Base-by-base conservation (phyloP, 2,113 vertebrate genomes). In the Podarcis cretensis region DNA sequence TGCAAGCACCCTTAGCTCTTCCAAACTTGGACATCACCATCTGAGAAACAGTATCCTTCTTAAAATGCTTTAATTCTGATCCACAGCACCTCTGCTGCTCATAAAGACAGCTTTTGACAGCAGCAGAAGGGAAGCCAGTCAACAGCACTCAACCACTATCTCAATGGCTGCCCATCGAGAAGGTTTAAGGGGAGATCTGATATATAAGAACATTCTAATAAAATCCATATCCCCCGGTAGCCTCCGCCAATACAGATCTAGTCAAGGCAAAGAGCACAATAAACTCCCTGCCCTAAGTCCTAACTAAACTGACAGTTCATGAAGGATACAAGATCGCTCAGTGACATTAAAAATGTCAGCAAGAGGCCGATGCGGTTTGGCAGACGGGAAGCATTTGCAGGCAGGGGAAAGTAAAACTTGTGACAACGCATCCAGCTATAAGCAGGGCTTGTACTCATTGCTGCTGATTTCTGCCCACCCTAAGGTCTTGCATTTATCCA, bases 301-400 rank as follows among this genome's bases (percentile, higher is more conserved):
- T 95, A 89, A 95, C 93, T 91, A 91, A 87, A 57, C 88, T 96
- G 95, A 97, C 93, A 96, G 95, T 88, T 96, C 96, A 95, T 85
- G 81, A 93, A 93, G 93, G 92, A 93, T 91, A 90, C 88, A 94
- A 93, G 94, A 96, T 96, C 93, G 94, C 93, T 97, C 95, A 95
- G 91, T 92, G 96, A 95, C 94, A 96, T 96, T 96, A 96, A 95
- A 97, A 96, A 96, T 96, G 94, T 96, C 96, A 96, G 94, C 92
- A 95, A 96, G 93, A 95, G 94, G 88, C 75, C 6, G 59, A 92
- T 93, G 93, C 75, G 83, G 87, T 94, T 91, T 94, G 95, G 94
- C 0, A 0, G 94, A 92, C 88, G 84, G 91, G 90, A 90, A 81
- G 59, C 78, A 87, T 92, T 91, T 93, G 85, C 85, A 90, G 83